These are phyloP conservation scores for Thelaira solivaga DNA, from an alignment of 2,888 invertebrate species.

Conservation along the genomic window DNA sequence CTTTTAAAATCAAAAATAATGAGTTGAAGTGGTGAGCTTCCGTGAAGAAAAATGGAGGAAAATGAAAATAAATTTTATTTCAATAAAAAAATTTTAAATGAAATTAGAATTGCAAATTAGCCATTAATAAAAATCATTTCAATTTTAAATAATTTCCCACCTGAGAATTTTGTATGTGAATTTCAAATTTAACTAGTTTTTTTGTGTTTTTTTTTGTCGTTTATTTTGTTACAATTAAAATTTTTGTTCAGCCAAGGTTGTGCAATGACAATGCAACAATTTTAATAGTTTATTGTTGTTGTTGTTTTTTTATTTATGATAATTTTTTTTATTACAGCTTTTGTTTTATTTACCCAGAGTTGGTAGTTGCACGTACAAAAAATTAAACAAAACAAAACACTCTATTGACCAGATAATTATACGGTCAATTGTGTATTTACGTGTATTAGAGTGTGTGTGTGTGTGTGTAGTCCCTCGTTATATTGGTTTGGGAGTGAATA, in stretches of 20 bases:
- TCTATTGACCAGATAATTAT: slow-evolving; percentile 50
- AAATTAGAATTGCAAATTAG: too few relatives aligned
- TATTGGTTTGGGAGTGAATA: background rate
- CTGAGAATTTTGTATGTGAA: slow-evolving; percentile 33
- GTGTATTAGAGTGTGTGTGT: background rate
- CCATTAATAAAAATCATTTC: background rate
- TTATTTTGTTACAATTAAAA: slow-evolving; percentile 21
- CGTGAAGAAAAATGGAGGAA: too few relatives aligned
- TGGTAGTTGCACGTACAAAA: too few relatives aligned
- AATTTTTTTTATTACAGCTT: background rate
- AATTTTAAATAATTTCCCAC: slow-evolving; percentile 11
- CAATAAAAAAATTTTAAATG: too few relatives aligned
- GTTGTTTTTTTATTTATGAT: background rate
- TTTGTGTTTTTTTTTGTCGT: background rate
- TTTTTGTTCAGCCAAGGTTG: slow-evolving; percentile 39
- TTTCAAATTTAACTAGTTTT: slow-evolving; percentile 5
- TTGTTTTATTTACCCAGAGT: slow-evolving; percentile 6
- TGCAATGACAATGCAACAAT: slow-evolving; percentile 36
- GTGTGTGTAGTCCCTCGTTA: background rate
- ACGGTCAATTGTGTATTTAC: slow-evolving; percentile 22
- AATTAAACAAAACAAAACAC: too few relatives aligned
- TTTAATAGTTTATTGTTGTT: slow-evolving; percentile 18
- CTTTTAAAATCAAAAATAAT: too few relatives aligned
- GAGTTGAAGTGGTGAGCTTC: too few relatives aligned
- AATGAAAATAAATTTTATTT: too few relatives aligned